Evolutionary conservation across 2,113 vertebrate species (phyloP).

Genomic region (Butastur rufipennis): DNA sequence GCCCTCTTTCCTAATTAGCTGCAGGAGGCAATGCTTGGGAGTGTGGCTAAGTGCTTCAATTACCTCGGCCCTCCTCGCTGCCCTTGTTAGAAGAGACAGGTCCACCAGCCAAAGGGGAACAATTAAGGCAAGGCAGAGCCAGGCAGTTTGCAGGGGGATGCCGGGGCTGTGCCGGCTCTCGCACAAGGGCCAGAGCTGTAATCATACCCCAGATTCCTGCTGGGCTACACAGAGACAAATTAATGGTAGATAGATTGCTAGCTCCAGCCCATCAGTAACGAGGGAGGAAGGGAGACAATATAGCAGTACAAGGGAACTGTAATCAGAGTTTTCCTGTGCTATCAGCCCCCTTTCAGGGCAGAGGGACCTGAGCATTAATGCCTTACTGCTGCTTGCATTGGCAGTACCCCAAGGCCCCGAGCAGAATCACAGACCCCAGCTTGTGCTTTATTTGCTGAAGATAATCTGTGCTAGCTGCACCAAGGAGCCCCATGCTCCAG

Average conservation of each 20-base stretch:
- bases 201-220: conserved; percentile 27
- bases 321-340: background rate
- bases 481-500: rapidly evolving
- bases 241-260: conserved; percentile 24
- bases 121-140: conserved; percentile 64
- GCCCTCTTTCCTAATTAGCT: conserved; percentile 73
- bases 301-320: background rate
- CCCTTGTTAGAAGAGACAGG: conserved; percentile 66
- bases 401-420: background rate
- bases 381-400: background rate
- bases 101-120: conserved; percentile 62
- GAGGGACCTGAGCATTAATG: background rate
- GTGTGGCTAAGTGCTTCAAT: conserved; percentile 64
- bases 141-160: background rate
- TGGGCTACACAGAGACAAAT: background rate
- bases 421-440: background rate
- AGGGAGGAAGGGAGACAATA: background rate
- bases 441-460: background rate
- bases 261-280: conserved; percentile 3
- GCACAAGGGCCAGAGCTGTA: background rate
- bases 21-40: conserved; percentile 55
- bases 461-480: background rate
- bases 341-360: background rate
- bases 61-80: conserved; percentile 50
- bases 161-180: background rate